A percentile compares a stretch with the other conserved stretches of the same genome.
These are phyloP conservation scores for Dioctria linearis DNA, from an alignment of 2,888 invertebrate genomes.

Conservation along the genomic window DNA sequence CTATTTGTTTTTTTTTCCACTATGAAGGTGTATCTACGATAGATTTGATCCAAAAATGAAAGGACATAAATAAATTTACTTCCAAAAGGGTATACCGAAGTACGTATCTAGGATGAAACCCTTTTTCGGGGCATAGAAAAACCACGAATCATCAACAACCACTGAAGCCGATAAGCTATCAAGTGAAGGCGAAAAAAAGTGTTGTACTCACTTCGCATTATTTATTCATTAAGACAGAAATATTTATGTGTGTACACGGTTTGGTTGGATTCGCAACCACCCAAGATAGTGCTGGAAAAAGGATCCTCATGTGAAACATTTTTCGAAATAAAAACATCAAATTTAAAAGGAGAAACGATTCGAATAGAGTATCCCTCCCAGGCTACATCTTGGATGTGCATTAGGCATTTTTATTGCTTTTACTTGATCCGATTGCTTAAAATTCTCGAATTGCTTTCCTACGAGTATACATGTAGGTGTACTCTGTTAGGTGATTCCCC, in stretches of 20 bases:
- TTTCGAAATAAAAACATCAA: slow-evolving; percentile 45
- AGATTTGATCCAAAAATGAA: not conserved
- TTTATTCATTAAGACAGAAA: slow-evolving; percentile 55
- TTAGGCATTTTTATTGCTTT: slow-evolving; percentile 57
- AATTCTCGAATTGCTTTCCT: slow-evolving; percentile 22
- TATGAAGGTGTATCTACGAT: not conserved
- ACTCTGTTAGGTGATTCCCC: too few relatives aligned
- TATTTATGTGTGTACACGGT: not conserved
- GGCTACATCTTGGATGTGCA: slow-evolving; percentile 47
- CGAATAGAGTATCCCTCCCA: slow-evolving; percentile 20
- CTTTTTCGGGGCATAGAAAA: not conserved
- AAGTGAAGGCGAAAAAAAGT: slow-evolving; percentile 22
- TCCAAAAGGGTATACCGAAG: not conserved
- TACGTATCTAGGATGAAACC: not conserved
- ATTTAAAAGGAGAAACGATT: slow-evolving; percentile 28
- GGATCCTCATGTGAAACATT: slow-evolving; percentile 26
- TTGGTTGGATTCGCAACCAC: slow-evolving; percentile 12
- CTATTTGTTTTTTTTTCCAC: not conserved
- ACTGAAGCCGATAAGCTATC: slow-evolving; percentile 45
- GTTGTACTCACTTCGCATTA: slow-evolving; percentile 52
- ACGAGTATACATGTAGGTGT: too few relatives aligned
- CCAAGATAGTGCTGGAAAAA: not conserved
- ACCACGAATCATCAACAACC: slow-evolving; percentile 40
- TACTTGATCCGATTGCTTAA: slow-evolving; percentile 57
- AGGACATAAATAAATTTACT: not conserved